Conservation (phyloP, 1,140 invertebrate species). For the Wiebesia pumilae region DNA sequence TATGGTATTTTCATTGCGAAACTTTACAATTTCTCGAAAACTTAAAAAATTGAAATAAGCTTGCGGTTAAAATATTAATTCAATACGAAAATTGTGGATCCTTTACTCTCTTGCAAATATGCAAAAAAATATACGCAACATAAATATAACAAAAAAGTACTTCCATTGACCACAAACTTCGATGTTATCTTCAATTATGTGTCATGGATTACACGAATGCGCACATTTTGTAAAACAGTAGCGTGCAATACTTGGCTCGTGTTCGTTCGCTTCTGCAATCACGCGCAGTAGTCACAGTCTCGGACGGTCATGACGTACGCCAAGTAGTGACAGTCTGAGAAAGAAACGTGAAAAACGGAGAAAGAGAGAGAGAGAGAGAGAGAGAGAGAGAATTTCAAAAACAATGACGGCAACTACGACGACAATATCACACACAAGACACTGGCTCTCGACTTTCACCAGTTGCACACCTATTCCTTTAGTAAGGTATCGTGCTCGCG, state of each 20-base stretch:
- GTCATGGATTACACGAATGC: slow-evolving; percentile 1
- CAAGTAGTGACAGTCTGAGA: slow-evolving; percentile 47
- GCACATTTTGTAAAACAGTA: slow-evolving; percentile 28
- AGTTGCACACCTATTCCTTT: slow-evolving; percentile 43
- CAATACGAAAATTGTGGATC: neutral
- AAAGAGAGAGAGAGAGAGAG: neutral
- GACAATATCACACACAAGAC: slow-evolving; percentile 34
- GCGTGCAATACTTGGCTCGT: slow-evolving; percentile 20
- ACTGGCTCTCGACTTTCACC: slow-evolving; percentile 47
- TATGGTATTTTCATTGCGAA: too few species aligned
- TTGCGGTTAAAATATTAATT: neutral
- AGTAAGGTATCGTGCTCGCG: slow-evolving; percentile 39
- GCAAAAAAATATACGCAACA: neutral
- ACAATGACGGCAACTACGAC: slow-evolving; percentile 44
- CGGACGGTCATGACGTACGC: slow-evolving; percentile 10
- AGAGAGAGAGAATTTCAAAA: neutral
- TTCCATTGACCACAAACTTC: neutral
- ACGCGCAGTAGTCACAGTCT: slow-evolving; percentile 44
- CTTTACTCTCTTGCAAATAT: too few species aligned
- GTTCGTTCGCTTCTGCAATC: neutral
- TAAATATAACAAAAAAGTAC: neutral
- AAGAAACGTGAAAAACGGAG: slow-evolving; percentile 15
- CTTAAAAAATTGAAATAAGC: neutral
- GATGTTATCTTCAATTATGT: slow-evolving; percentile 18
- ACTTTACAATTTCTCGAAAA: too few species aligned